phyloP scores from a whole-genome alignment of 1,140 invertebrate genomes.

The Caenorhabditis inopinata region DNA sequence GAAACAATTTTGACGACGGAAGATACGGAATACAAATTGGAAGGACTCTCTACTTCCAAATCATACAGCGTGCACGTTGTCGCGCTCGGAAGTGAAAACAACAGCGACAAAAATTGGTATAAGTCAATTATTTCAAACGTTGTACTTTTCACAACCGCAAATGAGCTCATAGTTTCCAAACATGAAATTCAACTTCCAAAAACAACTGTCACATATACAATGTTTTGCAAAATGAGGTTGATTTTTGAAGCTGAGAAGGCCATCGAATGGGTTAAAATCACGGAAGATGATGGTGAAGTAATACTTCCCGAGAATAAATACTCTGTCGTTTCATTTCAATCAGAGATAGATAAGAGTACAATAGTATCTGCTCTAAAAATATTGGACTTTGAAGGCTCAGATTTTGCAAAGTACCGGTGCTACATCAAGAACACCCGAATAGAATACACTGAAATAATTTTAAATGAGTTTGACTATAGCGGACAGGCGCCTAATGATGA shows the following conservation, averaged over 20 bases:
- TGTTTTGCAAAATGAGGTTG: neutral
- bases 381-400: neutral
- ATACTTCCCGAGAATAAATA: neutral
- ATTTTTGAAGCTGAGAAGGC: neutral
- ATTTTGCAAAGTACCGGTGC: slow-evolving; percentile 25
- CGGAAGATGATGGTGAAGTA: neutral
- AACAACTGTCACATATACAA: neutral
- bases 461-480: neutral
- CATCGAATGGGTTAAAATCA: neutral
- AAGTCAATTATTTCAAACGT: neutral
- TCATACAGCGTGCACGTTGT: slow-evolving; percentile 23
- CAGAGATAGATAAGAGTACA: neutral
- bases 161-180: neutral
- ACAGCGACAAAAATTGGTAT: neutral
- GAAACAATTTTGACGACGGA: neutral
- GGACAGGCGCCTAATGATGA: neutral
- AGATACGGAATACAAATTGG: neutral
- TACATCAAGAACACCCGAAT: neutral
- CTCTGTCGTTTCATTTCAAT: neutral
- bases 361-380: slow-evolving; percentile 26
- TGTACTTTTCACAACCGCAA: neutral
- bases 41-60: neutral
- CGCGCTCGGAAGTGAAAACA: neutral
- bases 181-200: neutral
- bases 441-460: neutral